Evolutionary conservation across 2,888 invertebrate genomes (phyloP).

Genomic region (Tanytarsus gracilentus): DNA sequence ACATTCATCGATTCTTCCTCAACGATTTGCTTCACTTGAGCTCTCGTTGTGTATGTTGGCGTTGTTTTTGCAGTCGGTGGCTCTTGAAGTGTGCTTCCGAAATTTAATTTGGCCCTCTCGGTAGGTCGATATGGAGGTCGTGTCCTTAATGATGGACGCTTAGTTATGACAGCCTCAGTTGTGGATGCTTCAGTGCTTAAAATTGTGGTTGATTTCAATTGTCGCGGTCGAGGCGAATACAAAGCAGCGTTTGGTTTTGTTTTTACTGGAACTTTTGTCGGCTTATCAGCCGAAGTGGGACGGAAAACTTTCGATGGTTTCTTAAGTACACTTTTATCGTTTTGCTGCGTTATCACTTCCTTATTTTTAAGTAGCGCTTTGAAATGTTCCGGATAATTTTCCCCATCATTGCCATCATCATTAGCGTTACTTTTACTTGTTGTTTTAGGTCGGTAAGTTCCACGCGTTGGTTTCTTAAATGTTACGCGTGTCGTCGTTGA

Average conservation of each 20-base stretch:
- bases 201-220: not conserved
- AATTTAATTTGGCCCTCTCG: not conserved
- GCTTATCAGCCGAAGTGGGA: conserved; percentile 1
- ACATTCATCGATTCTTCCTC: not conserved
- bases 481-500: conserved; percentile 14
- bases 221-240: not conserved
- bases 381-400: conserved; percentile 26
- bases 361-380: conserved; percentile 22
- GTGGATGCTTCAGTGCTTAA: not conserved
- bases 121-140: conserved; percentile 17
- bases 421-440: not conserved
- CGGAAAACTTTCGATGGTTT: conserved; percentile 12
- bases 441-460: conserved; percentile 7
- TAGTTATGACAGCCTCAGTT: not conserved
- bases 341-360: not conserved
- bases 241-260: not conserved
- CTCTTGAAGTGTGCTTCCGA: conserved; percentile 23
- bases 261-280: not conserved
- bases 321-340: conserved; percentile 3
- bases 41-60: conserved; percentile 8
- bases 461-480: not conserved
- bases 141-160: not conserved
- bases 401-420: not conserved
- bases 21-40: not conserved
- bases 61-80: conserved; percentile 14